phyloP scores from a whole-genome alignment of 1,140 invertebrate genomes.

The Megalonaias nervosa region DNA sequence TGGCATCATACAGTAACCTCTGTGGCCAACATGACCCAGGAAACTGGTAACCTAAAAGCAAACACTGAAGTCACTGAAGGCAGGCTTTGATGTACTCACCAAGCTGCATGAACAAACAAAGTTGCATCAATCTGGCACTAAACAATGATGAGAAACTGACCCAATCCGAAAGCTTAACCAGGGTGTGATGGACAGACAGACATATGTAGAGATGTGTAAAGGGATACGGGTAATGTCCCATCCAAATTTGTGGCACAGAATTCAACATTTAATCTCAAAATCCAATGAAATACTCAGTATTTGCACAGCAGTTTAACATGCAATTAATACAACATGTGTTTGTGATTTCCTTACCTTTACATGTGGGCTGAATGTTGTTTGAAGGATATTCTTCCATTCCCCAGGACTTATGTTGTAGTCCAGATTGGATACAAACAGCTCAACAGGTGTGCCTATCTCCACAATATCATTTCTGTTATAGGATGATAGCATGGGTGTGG shows the following conservation, averaged over 20 bases:
- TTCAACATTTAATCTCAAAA: neutral
- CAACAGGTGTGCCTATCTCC: slow-evolving; percentile 70
- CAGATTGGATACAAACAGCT: slow-evolving; percentile 83
- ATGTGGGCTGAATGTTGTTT: slow-evolving; percentile 80
- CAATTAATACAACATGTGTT: neutral
- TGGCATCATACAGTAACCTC: too few species aligned
- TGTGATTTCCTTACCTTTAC: slow-evolving; percentile 75
- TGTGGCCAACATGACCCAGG: too few species aligned
- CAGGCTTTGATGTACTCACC: too few species aligned
- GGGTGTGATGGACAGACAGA: too few species aligned
- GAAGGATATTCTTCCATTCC: slow-evolving; percentile 81
- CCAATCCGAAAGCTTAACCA: too few species aligned
- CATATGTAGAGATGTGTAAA: neutral
- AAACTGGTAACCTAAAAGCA: too few species aligned
- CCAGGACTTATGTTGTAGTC: slow-evolving; percentile 82
- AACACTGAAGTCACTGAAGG: too few species aligned
- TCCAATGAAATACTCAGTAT: neutral
- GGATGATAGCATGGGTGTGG: slow-evolving; percentile 11
- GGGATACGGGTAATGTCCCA: neutral
- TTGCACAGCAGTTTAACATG: neutral
- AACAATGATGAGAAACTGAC: too few species aligned
- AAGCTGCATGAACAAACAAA: too few species aligned
- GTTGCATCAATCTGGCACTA: too few species aligned
- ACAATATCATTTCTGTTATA: slow-evolving; percentile 15
- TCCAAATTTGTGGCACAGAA: too few species aligned